Evolutionary conservation across 2,797 vertebrate species (phyloP), one percentile per base, ranked within the genome.

Genomic region (Onychomys leucogaster): DNA sequence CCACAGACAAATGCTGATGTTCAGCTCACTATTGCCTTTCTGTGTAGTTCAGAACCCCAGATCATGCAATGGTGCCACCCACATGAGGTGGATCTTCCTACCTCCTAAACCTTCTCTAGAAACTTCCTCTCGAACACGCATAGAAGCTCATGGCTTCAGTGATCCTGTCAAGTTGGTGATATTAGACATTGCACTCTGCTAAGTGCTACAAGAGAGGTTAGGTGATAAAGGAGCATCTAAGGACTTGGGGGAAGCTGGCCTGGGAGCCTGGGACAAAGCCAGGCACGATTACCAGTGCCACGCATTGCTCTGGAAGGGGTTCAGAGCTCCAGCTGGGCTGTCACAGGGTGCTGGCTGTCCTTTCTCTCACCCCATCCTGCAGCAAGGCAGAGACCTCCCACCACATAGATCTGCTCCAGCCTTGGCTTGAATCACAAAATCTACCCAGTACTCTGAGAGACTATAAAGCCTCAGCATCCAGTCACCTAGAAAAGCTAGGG

Each of bases 1-100:
- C 32, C 41, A 29, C 21, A 29, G 46, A 41, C 2, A 0, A 17
- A 55, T 1, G 1, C 34, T 4, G 9, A 14, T 17, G 49, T 8
- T 11, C n/a, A 73, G 49, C n/a, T 69, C 63, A 52, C 23, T 55
- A 29, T 37, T 65, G 37, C 23, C 13, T 67, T 37, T 37, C 65
- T 41, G 16, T 17, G 13, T 3, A 29, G 34, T 41, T 9, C 49
- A 88, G 85, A 29, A 73, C 6, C n/a, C 67, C 67, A 57, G 25
- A 25, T 37, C 84, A 71, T 5, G 27, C 34, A 52, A 87, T 4
- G 1, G 34, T 55, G 65, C 34, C 27, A 2, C 14, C 32, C 34
- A 52, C 16, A 27, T 19, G 6, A 55, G 34, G 49, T 5, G 12
- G 13, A 23, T 37, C 65, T 55, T 71, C 65, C 34, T n/a, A n/a